A percentile compares a stretch with the other conserved stretches of the same genome.
These are phyloP conservation scores for Morpho helenor DNA, from an alignment of 2,888 invertebrate genomes.

Conservation along the genomic window DNA sequence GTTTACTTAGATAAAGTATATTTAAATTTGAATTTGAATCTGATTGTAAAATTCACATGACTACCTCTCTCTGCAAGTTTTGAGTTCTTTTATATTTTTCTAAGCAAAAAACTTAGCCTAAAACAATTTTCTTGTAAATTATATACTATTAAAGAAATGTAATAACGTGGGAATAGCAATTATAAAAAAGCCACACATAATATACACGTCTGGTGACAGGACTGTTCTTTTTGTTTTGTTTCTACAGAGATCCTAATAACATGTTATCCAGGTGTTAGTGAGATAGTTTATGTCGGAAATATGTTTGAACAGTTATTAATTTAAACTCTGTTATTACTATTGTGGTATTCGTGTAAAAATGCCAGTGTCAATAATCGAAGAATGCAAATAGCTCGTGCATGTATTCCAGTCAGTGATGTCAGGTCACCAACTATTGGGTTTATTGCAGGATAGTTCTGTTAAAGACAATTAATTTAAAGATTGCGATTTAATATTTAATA, in stretches of 20 bases:
- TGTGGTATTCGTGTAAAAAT: conserved; percentile 21
- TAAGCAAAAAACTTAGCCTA: too few relatives aligned
- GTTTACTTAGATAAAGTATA: too few relatives aligned
- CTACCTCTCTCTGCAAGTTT: too few relatives aligned
- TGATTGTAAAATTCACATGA: too few relatives aligned
- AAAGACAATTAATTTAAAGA: too few relatives aligned
- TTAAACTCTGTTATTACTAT: conserved; percentile 18
- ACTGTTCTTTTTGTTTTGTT: neutral
- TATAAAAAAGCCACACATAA: neutral
- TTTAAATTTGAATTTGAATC: too few relatives aligned
- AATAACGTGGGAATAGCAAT: too few relatives aligned
- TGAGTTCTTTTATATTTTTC: too few relatives aligned
- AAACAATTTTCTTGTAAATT: too few relatives aligned
- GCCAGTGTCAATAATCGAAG: conserved; percentile 24
- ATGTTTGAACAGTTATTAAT: conserved; percentile 19
- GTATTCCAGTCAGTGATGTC: conserved; percentile 16
- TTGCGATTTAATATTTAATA: too few relatives aligned
- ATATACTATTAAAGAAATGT: too few relatives aligned
- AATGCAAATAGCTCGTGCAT: conserved; percentile 23
- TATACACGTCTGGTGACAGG: neutral
- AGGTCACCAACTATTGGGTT: neutral
- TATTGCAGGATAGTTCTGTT: neutral
- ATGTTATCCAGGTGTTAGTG: neutral
- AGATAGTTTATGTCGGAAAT: conserved; percentile 17
- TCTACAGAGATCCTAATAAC: neutral